Base-by-base conservation (phyloP, 2,888 invertebrate genomes). In the Bugulina stolonifera region DNA sequence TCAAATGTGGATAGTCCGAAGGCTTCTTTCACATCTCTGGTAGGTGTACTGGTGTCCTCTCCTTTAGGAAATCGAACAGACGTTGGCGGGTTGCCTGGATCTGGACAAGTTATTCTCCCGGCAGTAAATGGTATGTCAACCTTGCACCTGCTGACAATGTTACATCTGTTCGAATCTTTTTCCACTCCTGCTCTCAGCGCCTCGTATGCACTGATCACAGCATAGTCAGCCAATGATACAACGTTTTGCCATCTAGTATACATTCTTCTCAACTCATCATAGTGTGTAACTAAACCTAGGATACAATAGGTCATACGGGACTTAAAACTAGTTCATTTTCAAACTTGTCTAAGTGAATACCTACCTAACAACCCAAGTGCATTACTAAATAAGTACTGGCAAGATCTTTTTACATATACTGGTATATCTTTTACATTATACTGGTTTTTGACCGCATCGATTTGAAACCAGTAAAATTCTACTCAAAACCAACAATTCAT, bases 241-340 rank as follows among this genome's bases (percentile, higher is more conserved):
- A 64, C 32, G 27, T 64, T 64, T 32, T 64, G 29, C 64, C 64
- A 64, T n/a, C 32, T 64, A 10, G 5, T 64, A 27, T 64, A 32
- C 64, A 64, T 64, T 2, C 64, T 2, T 64, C 64, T 27, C n/a
- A 64, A 32, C 32, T 64, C 64, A 64, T 27, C n/a, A n/a, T 64
- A 64, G 32, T 64, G 64, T 14, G 64, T 2, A 3, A 32, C 64
- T 27, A 64, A 32, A 32, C 64, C 64, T 64, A 32, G n/a, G 10
- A 34, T n/a, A n/a, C n/a, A 10, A 43, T 5, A 43, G 43, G 18
- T 43, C 43, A 43, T 10, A 43, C 18, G 43, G 43, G 43, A 43
- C 43, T 10, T 43, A 43, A 43, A 43, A n/a, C n/a, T n/a, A n/a
- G n/a, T n/a, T n/a, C n/a, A n/a, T n/a, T n/a, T n/a, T n/a, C n/a